Percentiles rank a stretch among this genome's conserved stretches.
Conservation (phyloP, 2,888 invertebrate genomes). For the Cynaeus angustus region DNA sequence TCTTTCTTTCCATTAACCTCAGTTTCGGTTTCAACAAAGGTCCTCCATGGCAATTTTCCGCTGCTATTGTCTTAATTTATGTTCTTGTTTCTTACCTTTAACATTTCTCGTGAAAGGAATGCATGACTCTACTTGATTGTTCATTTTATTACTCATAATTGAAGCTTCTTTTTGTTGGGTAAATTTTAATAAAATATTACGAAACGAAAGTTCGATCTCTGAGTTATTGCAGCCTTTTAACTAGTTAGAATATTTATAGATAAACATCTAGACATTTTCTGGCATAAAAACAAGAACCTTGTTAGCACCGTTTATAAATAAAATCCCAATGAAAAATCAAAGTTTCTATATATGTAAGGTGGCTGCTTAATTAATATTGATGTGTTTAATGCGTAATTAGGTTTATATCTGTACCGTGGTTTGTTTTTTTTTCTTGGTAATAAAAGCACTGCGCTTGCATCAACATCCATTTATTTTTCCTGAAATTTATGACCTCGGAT, state of each 20-base stretch:
- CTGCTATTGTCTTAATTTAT: constrained; percentile 5
- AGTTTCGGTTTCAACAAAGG: neutral
- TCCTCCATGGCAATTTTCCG: neutral
- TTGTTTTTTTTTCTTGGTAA: neutral
- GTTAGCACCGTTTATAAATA: neutral
- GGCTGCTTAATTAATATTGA: neutral
- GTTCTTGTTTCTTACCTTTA: constrained; percentile 4
- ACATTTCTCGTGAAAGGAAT: constrained; percentile 6
- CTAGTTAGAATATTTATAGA: neutral
- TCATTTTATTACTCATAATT: too few species aligned
- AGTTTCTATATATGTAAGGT: neutral
- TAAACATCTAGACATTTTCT: neutral
- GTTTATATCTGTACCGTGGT: neutral
- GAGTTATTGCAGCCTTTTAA: neutral
- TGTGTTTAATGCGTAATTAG: neutral
- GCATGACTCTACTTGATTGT: too few species aligned
- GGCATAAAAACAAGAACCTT: neutral
- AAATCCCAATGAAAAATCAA: too few species aligned
- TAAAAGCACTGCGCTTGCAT: neutral
- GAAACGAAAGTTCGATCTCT: too few species aligned
- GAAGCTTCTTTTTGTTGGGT: too few species aligned
- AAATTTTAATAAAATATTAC: too few species aligned
- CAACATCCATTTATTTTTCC: neutral
- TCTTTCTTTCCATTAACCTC: neutral
- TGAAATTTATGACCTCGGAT: neutral